Evolutionary conservation across 2,113 vertebrate genomes (phyloP).

Genomic region (Carassius gibelio): DNA sequence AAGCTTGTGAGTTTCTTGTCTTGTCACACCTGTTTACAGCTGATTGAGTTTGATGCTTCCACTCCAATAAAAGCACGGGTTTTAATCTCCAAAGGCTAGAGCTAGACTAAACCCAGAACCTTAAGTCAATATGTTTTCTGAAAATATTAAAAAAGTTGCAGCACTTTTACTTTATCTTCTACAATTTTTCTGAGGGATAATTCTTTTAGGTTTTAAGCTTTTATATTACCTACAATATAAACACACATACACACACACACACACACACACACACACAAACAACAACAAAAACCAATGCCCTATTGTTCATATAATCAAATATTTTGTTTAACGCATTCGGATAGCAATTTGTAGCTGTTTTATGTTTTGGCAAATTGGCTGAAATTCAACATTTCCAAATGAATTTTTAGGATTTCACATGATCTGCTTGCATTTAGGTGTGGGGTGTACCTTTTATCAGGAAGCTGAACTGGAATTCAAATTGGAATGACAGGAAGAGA

Average conservation of each 20-base stretch:
- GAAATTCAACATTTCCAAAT: background rate
- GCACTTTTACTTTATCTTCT: background rate
- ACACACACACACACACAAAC: too few species aligned
- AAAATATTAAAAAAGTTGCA: background rate
- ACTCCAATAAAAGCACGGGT: background rate
- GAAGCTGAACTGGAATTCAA: background rate
- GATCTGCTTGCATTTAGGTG: too few species aligned
- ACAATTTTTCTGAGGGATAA: background rate
- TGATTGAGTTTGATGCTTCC: slow-evolving; percentile 34
- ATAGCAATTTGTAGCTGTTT: background rate
- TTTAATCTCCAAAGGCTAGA: background rate
- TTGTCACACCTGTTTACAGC: slow-evolving; percentile 33
- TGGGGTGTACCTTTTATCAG: background rate
- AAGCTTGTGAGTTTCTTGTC: slow-evolving; percentile 20
- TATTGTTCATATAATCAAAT: background rate
- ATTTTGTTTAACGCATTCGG: background rate
- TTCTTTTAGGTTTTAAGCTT: background rate
- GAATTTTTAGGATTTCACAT: background rate
- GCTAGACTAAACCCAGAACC: background rate
- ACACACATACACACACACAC: too few species aligned
- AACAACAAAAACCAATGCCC: too few species aligned
- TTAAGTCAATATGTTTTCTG: background rate
- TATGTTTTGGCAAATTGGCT: background rate
- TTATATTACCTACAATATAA: background rate
- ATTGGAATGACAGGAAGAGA: background rate